Conservation (phyloP, 2,113 vertebrate species). For the Tetraodon nigroviridis region DNA sequence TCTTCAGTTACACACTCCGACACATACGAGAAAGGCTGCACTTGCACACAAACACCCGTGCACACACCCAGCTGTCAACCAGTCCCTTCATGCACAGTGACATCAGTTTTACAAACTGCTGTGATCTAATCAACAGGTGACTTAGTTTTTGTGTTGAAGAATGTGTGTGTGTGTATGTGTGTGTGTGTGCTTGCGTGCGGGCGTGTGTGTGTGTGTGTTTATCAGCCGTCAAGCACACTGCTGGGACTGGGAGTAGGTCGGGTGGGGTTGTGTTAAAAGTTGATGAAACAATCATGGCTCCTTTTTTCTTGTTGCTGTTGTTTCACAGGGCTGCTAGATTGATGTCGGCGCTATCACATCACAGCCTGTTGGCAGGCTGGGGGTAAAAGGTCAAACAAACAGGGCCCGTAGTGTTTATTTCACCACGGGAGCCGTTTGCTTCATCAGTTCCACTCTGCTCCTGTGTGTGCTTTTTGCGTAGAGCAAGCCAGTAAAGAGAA, state of each 20-base stretch:
- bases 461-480: no score
- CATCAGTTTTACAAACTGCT: conserved; percentile 29
- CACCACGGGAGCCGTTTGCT: no score
- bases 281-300: conserved; percentile 46
- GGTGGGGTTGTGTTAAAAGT: conserved; percentile 32
- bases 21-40: no score
- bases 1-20: conserved; percentile 10
- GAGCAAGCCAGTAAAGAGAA: no score
- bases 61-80: conserved; percentile 27
- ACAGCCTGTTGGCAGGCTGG: conserved; percentile 13
- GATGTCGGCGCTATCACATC: conserved; percentile 42
- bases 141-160: conserved; percentile 15
- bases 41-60: not conserved
- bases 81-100: conserved; percentile 14
- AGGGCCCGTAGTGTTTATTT: no score
- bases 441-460: no score
- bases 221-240: conserved; percentile 38
- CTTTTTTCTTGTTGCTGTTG: conserved; percentile 11
- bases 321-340: conserved; percentile 21
- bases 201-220: conserved; percentile 24
- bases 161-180: conserved; percentile 11
- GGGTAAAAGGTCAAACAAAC: no score
- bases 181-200: conserved; percentile 4
- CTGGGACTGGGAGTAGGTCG: conserved; percentile 35
- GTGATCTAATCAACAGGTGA: conserved; percentile 54